Evolutionary conservation across 1,140 invertebrate genomes (phyloP), one percentile per base, ranked within the genome.

Genomic region (Pogonomyrmex californicus): DNA sequence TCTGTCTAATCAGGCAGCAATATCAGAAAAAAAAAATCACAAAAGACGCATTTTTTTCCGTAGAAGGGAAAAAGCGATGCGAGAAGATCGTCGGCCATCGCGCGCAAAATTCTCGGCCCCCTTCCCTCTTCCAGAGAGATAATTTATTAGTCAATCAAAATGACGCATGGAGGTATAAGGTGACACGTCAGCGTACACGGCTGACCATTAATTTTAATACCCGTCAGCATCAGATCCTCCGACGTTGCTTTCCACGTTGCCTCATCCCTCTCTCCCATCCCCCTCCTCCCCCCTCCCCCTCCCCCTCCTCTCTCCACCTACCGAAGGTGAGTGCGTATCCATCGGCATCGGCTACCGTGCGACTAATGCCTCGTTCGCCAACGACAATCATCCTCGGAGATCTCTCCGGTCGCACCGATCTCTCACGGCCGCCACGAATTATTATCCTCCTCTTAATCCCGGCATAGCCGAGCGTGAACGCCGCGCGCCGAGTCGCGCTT

Each of bases 121-220:
- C 41, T 41, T 30, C 10, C 4, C 85, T 82, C 78, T 86, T 88
- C 38, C 86, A 77, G 86, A 4, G 60, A 83, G 90, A 95, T 95
- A 94, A 95, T 94, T 95, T 95, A 95, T 95, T 94, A 92, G 94
- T 95, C 94, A 95, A 95, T 95, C 94, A 94, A 93, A 94, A 94
- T 95, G 94, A 95, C 94, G 92, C 92, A 95, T 95, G 94, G 92
- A 93, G 94, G 94, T 95, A 94, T 94, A 94, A 94, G 94, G 93
- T 94, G 94, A 95, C 93, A 94, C 94, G 94, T 95, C 94, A 95
- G 92, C 94, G 93, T 94, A 91, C 92, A 89, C 85, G 91, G 87
- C 90, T 93, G 92, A 92, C 91, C 94, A 95, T 95, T 94, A 95
- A 95, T 95, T 95, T 94, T 94, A 91, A 94, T 94, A 92, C 92